Evolutionary conservation across 2,113 vertebrate species (phyloP).

Genomic region (Larimichthys polyactis): DNA sequence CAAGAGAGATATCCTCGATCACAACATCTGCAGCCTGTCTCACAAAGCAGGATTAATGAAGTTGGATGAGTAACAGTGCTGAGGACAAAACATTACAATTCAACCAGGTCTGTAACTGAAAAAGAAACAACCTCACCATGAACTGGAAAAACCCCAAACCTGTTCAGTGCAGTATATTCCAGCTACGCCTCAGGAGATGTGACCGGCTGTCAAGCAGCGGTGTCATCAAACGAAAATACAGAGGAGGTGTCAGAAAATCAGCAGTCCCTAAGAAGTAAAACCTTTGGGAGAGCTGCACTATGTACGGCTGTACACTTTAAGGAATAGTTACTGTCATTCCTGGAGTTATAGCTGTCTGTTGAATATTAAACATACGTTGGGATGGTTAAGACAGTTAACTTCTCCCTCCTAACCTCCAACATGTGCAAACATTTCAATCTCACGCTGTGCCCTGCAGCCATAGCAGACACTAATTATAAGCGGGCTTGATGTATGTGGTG

Average conservation of each 20-base stretch:
- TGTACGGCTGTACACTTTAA: not conserved
- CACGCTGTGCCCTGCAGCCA: too few relatives aligned
- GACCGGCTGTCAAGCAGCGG: not conserved
- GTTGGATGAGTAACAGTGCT: not conserved
- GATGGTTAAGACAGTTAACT: too few relatives aligned
- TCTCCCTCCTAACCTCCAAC: too few relatives aligned
- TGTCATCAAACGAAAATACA: not conserved
- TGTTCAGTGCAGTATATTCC: not conserved
- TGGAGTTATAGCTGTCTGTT: too few relatives aligned
- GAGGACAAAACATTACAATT: not conserved
- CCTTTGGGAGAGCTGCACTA: not conserved
- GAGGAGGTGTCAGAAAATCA: not conserved
- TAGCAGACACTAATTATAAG: too few relatives aligned
- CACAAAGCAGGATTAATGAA: slow-evolving; percentile 5
- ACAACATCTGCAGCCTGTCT: slow-evolving; percentile 9
- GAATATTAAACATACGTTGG: too few relatives aligned
- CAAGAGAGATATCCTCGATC: not conserved
- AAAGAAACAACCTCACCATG: not conserved
- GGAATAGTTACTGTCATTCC: not conserved
- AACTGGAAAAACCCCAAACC: not conserved
- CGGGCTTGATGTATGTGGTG: too few relatives aligned
- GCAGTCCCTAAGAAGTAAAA: not conserved
- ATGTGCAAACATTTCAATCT: too few relatives aligned
- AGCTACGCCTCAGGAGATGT: not conserved
- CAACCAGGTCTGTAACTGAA: not conserved